A percentile compares a stretch with the other conserved stretches of the same genome.
Conservation (phyloP, 2,797 vertebrate genomes). For the Choloepus didactylus region DNA sequence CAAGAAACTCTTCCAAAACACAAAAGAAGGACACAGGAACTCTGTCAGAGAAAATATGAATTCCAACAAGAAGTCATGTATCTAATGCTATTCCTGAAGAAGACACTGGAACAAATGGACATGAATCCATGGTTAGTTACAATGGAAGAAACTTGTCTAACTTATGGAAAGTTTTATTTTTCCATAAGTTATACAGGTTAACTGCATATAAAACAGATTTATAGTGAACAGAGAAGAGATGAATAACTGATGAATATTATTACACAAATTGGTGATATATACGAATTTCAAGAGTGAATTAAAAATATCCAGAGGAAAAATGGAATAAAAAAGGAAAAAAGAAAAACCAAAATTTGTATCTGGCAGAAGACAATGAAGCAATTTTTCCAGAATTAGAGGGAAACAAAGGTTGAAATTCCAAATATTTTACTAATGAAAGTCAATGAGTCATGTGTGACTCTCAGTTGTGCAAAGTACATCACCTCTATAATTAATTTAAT, state of each 20-base stretch:
- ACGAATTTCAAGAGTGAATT: slow-evolving; percentile 17
- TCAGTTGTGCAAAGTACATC: not conserved
- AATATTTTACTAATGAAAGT: slow-evolving; percentile 19
- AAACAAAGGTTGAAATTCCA: not conserved
- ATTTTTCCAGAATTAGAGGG: not conserved
- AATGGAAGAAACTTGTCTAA: not conserved
- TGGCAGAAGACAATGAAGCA: not conserved
- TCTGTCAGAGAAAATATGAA: not conserved
- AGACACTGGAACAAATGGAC: not conserved
- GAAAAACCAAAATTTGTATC: not conserved
- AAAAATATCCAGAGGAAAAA: not conserved
- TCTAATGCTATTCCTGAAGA: not conserved
- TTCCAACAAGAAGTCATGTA: not conserved
- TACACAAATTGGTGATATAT: not conserved
- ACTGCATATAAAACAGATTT: not conserved
- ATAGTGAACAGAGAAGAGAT: not conserved
- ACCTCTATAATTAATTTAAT: not conserved
- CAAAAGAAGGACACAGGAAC: not conserved
- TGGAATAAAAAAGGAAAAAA: not conserved
- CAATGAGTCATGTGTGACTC: not conserved
- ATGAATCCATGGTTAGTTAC: not conserved
- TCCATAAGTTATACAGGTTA: not conserved
- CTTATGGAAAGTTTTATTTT: not conserved
- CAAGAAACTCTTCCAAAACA: not conserved
- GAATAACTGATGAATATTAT: not conserved